Evolutionary conservation across 35 echinoderm and acorn worm genomes (phyloP), one percentile per base, ranked within the genome.

Genomic region (Ptychodera flava): DNA sequence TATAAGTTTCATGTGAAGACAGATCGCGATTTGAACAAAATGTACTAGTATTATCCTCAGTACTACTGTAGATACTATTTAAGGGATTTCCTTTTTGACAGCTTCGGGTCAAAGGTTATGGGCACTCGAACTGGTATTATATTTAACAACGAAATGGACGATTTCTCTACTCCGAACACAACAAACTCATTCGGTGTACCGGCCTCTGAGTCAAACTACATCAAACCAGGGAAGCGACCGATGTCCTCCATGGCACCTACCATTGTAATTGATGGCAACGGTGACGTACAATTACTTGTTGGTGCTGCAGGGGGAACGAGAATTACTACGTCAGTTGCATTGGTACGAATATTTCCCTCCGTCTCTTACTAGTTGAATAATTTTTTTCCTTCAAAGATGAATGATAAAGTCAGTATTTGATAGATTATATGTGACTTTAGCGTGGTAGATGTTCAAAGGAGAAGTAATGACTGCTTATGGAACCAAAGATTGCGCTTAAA

Each of bases 301-400:
- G 95, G 95, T 0, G 89, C 92, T 30, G 91, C 95, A 1, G 95
- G 95, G 33, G 92, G 92, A 22, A 87, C 90, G 0, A 84, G 85
- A 32, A 97, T 97, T 16, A 94, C 91, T 14, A 90, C 92, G 28
- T 76, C 90, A 28, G 82, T 85, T 22, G 83, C 89, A 27, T 37
- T 91, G 77, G 95, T 97, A 93, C 80, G 92, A 78, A 15, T 14
- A 89, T 0, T 38, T 38, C 35, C 6, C 45, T 12, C 22, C 22
- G 45, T 64, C n/a, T n/a, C n/a, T 64, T 64, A 22, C 6, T 64
- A 12, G 45, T 12, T 64, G 45, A 6, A 64, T 64, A 12, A 6
- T 22, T 64, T 22, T 64, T 64, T 64, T 64, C 45, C 22, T 64
- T 64, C 6, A 64, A 64, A n/a, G n/a, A n/a, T n/a, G n/a, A 64